Evolutionary conservation across 2,797 vertebrate species (phyloP).

Genomic region (Cetoscarus ocellatus): DNA sequence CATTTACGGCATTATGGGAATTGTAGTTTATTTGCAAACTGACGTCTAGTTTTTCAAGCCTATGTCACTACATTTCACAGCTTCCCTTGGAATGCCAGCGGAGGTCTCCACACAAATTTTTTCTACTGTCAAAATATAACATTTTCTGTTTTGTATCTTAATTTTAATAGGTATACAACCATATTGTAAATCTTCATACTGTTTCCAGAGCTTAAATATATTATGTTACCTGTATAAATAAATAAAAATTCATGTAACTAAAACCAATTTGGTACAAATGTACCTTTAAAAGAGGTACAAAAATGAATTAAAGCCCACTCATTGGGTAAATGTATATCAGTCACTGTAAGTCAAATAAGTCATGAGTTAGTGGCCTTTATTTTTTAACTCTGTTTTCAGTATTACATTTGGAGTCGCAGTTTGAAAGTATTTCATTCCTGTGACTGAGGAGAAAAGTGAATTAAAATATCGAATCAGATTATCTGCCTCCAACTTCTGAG

Average conservation of each 20-base stretch:
- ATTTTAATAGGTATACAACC: no score
- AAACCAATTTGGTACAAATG: not conserved
- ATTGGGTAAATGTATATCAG: not conserved
- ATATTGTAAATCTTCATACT: no score
- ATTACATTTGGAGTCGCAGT: constrained; percentile 14
- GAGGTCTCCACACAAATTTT: no score
- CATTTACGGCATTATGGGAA: no score
- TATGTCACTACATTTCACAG: no score
- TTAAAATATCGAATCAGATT: constrained; percentile 48
- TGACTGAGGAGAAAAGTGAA: not conserved
- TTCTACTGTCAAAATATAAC: no score
- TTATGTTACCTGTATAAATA: not conserved
- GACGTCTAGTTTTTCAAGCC: no score
- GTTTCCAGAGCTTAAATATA: no score
- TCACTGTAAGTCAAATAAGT: constrained; percentile 3
- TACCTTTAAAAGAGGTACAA: not conserved
- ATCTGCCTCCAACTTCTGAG: constrained; percentile 16
- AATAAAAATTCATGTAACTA: not conserved
- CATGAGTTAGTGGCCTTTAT: not conserved
- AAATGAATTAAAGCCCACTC: not conserved
- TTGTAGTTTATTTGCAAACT: no score
- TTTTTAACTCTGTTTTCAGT: constrained; percentile 14
- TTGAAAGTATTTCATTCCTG: constrained; percentile 20
- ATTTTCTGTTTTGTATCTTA: no score
- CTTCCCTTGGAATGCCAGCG: no score